Percentiles rank a stretch among this genome's conserved stretches.
Evolutionary conservation across 2,797 vertebrate genomes (phyloP).

Genomic region (Acomys russatus): DNA sequence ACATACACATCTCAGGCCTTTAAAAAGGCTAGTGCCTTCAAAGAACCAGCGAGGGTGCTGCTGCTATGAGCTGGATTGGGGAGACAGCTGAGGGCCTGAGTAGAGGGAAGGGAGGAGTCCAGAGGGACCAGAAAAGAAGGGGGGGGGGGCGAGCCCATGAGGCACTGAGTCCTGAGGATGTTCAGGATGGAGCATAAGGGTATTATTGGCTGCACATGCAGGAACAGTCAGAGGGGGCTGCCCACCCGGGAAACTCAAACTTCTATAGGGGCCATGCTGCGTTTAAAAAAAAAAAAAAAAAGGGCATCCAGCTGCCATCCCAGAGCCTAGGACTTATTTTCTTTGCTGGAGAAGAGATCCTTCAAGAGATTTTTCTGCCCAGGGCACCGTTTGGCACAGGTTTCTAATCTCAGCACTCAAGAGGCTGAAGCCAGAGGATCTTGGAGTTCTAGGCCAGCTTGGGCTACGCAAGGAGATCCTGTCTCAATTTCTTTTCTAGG

Average conservation of each 20-base stretch:
- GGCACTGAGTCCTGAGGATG: background rate
- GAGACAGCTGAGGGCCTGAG: background rate
- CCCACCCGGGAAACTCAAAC: background rate
- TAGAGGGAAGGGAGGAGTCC: background rate
- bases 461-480: background rate
- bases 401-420: background rate
- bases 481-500: background rate
- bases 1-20: no score
- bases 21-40: background rate
- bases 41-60: background rate
- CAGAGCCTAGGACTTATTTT: background rate
- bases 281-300: background rate
- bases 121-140: background rate
- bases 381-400: background rate
- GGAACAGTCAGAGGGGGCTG: background rate
- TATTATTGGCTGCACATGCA: background rate
- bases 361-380: background rate
- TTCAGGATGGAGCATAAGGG: background rate
- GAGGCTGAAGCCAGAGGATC: background rate
- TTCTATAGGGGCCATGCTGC: background rate
- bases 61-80: background rate
- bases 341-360: background rate
- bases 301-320: background rate
- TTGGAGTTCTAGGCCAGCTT: background rate
- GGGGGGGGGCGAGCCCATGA: background rate